Conservation (phyloP, 1,140 invertebrate genomes). For the Scaptomyza hsui region DNA sequence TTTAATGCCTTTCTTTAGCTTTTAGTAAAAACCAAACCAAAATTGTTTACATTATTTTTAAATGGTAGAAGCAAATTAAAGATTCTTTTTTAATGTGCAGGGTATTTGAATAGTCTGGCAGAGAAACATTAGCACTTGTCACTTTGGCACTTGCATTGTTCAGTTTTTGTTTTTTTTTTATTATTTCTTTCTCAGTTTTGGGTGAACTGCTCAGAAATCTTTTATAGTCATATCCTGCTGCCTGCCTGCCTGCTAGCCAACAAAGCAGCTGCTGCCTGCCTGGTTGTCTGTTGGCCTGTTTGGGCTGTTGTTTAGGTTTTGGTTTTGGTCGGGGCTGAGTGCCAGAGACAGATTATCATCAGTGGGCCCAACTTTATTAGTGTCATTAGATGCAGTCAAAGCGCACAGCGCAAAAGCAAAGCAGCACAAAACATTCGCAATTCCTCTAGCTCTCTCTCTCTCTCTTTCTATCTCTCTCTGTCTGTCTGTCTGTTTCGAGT, state of each 20-base stretch:
- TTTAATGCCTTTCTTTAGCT: too few relatives aligned
- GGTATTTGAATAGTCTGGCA: not conserved
- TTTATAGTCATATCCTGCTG: conserved; percentile 69
- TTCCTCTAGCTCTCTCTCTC: conserved; percentile 1
- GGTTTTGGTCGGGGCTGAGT: conserved; percentile 27
- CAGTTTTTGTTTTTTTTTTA: conserved; percentile 8
- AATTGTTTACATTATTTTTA: too few relatives aligned
- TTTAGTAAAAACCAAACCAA: too few relatives aligned
- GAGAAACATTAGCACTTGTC: not conserved
- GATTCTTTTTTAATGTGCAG: too few relatives aligned
- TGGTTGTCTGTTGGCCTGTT: not conserved
- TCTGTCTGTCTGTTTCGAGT: conserved; percentile 30
- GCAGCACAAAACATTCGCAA: conserved; percentile 49
- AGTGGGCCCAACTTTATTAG: conserved; percentile 76
- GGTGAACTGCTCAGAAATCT: conserved; percentile 46
- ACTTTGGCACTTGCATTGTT: conserved; percentile 1
- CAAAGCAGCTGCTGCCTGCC: conserved; percentile 17
- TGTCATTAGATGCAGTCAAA: conserved; percentile 79
- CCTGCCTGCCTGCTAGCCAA: conserved; percentile 39
- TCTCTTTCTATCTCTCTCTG: not conserved
- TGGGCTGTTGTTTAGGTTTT: not conserved
- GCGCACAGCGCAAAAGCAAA: conserved; percentile 69
- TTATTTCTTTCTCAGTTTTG: conserved; percentile 30
- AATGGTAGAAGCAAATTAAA: too few relatives aligned
- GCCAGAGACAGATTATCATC: conserved; percentile 78